Evolutionary conservation across 2,888 invertebrate species (phyloP).

Genomic region (Synanthedon formicaeformis): DNA sequence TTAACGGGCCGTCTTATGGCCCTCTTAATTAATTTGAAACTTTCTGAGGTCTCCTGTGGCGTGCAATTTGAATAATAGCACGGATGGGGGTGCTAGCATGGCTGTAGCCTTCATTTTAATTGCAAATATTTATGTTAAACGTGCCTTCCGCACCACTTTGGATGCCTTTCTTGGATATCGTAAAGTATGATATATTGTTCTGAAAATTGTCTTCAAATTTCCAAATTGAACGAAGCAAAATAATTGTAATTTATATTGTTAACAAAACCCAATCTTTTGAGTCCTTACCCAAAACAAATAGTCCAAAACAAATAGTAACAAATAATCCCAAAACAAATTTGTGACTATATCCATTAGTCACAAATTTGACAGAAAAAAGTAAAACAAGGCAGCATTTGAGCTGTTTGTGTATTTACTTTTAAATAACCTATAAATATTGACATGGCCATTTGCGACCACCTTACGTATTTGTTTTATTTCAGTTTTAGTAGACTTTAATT

Average conservation of each 20-base stretch:
- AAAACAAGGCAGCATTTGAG: no score
- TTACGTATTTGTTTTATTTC: no score
- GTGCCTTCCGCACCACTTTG: slow-evolving; percentile 29
- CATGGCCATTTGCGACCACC: no score
- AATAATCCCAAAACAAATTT: no score
- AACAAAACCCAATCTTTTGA: not conserved
- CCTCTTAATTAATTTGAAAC: slow-evolving; percentile 71
- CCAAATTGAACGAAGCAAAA: not conserved
- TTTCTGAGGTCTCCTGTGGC: slow-evolving; percentile 68
- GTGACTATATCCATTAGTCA: no score
- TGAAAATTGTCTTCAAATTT: slow-evolving; percentile 15
- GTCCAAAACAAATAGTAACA: no score
- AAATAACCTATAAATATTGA: no score
- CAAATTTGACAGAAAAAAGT: no score
- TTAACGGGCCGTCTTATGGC: slow-evolving; percentile 68
- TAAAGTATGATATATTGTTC: slow-evolving; percentile 53
- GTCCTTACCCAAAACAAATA: no score
- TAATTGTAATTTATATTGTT: not conserved
- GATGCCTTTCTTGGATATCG: slow-evolving; percentile 40
- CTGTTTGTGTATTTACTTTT: no score
- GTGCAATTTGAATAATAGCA: slow-evolving; percentile 68
- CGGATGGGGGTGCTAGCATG: slow-evolving; percentile 38
- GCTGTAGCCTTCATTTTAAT: slow-evolving; percentile 64
- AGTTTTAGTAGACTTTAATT: no score
- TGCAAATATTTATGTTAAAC: slow-evolving; percentile 70